phyloP scores from a whole-genome alignment of 2,888 invertebrate genomes.

The Sipha maydis region DNA sequence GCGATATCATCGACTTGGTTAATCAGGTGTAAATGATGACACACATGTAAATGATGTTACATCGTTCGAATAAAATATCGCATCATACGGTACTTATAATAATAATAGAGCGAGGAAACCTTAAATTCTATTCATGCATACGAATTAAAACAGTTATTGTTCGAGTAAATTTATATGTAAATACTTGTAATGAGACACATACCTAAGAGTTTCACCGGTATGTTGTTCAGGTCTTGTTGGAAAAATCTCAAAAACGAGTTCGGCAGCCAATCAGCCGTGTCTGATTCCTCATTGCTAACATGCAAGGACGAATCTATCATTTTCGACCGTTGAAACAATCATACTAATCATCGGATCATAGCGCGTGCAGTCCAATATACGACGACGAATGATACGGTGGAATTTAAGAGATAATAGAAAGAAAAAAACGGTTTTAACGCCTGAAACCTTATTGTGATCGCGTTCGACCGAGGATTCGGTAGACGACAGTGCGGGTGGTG shows the following conservation, averaged over 20 bases:
- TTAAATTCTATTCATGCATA: too few species aligned
- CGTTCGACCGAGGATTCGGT: too few species aligned
- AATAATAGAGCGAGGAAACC: too few species aligned
- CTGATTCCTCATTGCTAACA: conserved; percentile 51
- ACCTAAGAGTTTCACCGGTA: conserved; percentile 56
- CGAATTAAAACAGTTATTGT: too few species aligned
- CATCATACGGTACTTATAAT: too few species aligned
- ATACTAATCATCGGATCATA: conserved; percentile 48
- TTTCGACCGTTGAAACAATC: conserved; percentile 44
- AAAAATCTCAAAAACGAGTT: conserved; percentile 59
- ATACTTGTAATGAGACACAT: neutral
- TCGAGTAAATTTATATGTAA: too few species aligned
- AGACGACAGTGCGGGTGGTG: neutral
- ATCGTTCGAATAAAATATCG: too few species aligned
- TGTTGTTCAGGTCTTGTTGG: conserved; percentile 54
- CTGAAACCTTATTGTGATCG: neutral
- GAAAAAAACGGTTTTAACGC: neutral
- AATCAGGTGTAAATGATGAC: too few species aligned
- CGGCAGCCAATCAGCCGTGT: conserved; percentile 59
- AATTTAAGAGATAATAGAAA: neutral
- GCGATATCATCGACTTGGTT: too few species aligned
- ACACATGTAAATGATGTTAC: too few species aligned
- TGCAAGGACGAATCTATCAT: conserved; percentile 61
- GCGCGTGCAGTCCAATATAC: neutral
- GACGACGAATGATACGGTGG: neutral